Base-by-base conservation (phyloP, 2,888 invertebrate genomes). In the Pristionchus mayeri region DNA sequence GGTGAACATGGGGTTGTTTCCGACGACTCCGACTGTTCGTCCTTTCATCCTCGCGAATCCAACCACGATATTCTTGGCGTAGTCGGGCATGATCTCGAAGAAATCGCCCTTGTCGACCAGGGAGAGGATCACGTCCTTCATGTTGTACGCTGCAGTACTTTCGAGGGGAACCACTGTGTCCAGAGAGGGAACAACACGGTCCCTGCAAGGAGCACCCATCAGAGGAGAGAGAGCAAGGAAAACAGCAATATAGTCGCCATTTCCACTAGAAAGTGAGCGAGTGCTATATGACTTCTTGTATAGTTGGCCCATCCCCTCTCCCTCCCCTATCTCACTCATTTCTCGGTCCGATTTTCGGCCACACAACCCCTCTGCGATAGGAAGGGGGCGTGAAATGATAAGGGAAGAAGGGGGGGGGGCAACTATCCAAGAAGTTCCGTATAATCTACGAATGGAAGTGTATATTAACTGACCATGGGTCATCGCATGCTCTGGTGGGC, bases 21-120 rank as follows among this genome's bases (percentile, higher is more conserved):
- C 95, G 63, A 95, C 95, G 89, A 95, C 94, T 7, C 95, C 95
- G n/a, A 95, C 95, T 18, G 95, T 95, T 71, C 94, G 93, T 7
- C 95, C 95, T 91, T 95, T 95, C 94, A 95, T 94, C 85, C 95
- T 93, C 3, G 94, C 95, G 93, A 95, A 95, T 21, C 95, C 95
- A 52, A 94, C 82, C 18, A 82, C 82, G 30, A 82, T 82, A 67
- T 82, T 82, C 92, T 95, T 95, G 24, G 95, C 95, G 93, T 95
- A 95, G 88, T 94, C 94, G 24, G 95, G 95, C 95, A 95, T 95
- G 87, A 95, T 95, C 93, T 95, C 95, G 92, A 95, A 95, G 93
- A 95, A 95, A 84, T 95, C 95, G 85, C 94, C 93, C 89, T 95
- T 95, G 91, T 95, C 95, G 54, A 94, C 94, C 9, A 95, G 93